These are phyloP conservation scores for Andrena bicolor DNA, from an alignment of 2,888 invertebrate genomes.

Conservation along the genomic window DNA sequence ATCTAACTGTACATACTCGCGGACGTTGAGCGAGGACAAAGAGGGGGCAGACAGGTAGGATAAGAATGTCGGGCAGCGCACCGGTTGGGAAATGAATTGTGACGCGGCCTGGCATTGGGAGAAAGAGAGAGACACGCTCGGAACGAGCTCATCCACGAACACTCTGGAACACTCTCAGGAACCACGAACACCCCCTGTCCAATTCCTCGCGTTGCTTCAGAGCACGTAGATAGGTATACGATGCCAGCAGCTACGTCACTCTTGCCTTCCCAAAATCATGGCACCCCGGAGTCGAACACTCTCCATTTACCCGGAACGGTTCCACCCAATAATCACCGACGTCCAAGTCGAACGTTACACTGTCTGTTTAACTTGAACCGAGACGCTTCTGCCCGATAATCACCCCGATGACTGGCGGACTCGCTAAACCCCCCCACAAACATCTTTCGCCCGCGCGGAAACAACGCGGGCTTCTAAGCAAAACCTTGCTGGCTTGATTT, in stretches of 20 bases:
- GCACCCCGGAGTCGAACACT: background rate
- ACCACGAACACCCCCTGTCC: conserved; percentile 39
- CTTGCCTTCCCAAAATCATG: conserved; percentile 48
- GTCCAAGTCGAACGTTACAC: too few species aligned
- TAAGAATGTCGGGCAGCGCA: conserved; percentile 69
- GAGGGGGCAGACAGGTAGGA: conserved; percentile 55
- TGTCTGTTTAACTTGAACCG: too few species aligned
- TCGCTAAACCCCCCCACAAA: too few species aligned
- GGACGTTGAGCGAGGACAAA: conserved; percentile 34
- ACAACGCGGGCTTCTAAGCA: background rate
- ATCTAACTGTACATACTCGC: conserved; percentile 70
- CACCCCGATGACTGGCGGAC: conserved; percentile 7
- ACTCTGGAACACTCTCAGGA: conserved; percentile 7
- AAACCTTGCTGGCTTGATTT: conserved; percentile 20
- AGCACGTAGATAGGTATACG: too few species aligned
- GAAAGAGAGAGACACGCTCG: conserved; percentile 41
- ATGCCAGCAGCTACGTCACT: background rate
- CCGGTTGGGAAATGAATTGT: conserved; percentile 73
- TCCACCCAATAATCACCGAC: too few species aligned
- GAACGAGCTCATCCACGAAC: conserved; percentile 24
- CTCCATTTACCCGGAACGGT: too few species aligned
- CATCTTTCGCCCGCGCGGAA: conserved; percentile 1
- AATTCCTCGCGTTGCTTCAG: conserved; percentile 64
- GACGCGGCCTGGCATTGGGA: conserved; percentile 62
- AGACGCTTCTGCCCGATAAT: background rate